phyloP scores from a whole-genome alignment of 2,797 vertebrate species.

The Sebastes trivittatus region DNA sequence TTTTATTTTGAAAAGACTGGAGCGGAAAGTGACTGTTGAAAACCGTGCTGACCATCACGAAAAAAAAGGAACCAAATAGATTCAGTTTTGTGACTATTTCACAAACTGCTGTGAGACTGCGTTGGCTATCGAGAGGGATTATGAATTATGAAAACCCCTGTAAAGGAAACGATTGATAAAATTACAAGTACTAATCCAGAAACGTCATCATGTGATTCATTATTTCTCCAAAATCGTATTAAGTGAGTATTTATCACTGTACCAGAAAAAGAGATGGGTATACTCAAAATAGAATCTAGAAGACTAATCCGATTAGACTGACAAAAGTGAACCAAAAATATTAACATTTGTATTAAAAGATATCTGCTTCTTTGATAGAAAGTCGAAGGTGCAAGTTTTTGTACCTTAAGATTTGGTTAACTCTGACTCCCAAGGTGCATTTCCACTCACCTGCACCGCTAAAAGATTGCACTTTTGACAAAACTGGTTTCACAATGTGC shows the following conservation, averaged over 20 bases:
- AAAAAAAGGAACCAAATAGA: no score
- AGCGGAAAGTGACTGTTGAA: no score
- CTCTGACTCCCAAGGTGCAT: background rate
- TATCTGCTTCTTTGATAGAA: background rate
- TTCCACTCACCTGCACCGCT: no score
- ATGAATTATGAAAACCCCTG: background rate
- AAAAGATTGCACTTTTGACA: background rate
- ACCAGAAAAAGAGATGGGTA: background rate
- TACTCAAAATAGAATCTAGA: slow-evolving; percentile 4
- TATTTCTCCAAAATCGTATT: slow-evolving; percentile 17
- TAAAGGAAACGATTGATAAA: slow-evolving; percentile 3
- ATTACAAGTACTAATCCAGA: slow-evolving; percentile 14
- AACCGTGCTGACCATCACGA: no score
- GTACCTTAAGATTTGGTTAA: background rate
- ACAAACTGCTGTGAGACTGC: no score
- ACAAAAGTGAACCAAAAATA: background rate
- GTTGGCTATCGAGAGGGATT: background rate
- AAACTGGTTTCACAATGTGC: background rate
- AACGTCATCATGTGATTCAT: slow-evolving; percentile 1
- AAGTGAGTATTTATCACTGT: background rate
- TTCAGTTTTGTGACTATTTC: no score
- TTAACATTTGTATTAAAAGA: background rate
- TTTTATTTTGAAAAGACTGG: no score
- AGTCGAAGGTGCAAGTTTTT: background rate
- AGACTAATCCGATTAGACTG: slow-evolving; percentile 20